These are phyloP conservation scores for Alloscopus bannaensis DNA, from an alignment of 2,888 invertebrate genomes.

Conservation along the genomic window DNA sequence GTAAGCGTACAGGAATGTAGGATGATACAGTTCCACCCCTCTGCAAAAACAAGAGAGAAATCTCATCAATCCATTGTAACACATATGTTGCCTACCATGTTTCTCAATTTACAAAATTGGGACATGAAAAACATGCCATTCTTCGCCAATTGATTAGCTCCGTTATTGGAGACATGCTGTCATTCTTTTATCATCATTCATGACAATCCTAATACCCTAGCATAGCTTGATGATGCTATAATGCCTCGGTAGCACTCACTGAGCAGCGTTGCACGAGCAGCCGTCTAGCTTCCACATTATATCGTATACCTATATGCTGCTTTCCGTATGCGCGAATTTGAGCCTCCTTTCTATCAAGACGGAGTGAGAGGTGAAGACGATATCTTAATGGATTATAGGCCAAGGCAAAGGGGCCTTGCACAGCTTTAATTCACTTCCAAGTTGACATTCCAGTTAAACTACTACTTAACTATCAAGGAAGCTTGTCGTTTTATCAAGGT, in stretches of 20 bases:
- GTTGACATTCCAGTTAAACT: constrained; percentile 15
- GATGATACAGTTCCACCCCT: constrained; percentile 81
- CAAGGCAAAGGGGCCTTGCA: not conserved
- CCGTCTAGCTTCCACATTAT: too few relatives aligned
- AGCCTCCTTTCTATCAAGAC: too few relatives aligned
- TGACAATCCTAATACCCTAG: not conserved
- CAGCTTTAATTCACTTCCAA: constrained; percentile 14
- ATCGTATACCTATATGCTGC: too few relatives aligned
- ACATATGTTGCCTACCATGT: not conserved
- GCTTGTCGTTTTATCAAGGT: not conserved
- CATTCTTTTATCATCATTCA: not conserved
- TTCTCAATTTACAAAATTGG: not conserved
- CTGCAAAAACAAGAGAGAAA: constrained; percentile 58
- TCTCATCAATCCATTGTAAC: constrained; percentile 22
- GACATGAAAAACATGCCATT: constrained; percentile 13
- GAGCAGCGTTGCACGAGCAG: too few relatives aligned
- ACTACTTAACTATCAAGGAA: not conserved
- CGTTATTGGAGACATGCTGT: not conserved
- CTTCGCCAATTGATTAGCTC: constrained; percentile 10
- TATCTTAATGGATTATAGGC: too few relatives aligned
- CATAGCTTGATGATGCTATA: too few relatives aligned
- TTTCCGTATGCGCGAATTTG: too few relatives aligned
- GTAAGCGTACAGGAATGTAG: constrained; percentile 90
- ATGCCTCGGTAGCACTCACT: too few relatives aligned
- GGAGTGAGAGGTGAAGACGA: too few relatives aligned